phyloP scores from a whole-genome alignment of 2,113 vertebrate species.

The Grammomys surdaster region DNA sequence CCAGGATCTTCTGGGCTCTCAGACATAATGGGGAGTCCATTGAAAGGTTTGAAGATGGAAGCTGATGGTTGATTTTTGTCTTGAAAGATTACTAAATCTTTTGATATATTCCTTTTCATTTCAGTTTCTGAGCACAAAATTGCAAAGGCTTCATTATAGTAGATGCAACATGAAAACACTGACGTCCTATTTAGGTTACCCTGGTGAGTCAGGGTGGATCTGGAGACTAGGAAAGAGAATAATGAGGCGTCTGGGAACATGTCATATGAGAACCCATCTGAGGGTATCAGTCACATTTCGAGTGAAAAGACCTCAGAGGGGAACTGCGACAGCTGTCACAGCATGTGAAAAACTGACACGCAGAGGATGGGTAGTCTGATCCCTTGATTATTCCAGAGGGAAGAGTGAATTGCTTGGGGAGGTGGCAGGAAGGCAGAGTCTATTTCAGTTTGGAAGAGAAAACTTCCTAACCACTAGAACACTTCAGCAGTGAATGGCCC shows the following conservation, averaged over 20 bases:
- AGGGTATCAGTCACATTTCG: constrained; percentile 42
- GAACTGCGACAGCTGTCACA: constrained; percentile 28
- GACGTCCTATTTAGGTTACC: background rate
- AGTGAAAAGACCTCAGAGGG: constrained; percentile 25
- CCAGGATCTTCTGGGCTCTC: background rate
- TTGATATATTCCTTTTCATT: background rate
- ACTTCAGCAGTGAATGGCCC: background rate
- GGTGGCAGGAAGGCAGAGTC: background rate
- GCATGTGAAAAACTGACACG: background rate
- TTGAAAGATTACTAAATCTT: constrained; percentile 37
- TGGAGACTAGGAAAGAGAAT: constrained; percentile 33
- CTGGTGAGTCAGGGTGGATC: background rate
- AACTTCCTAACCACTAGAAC: background rate
- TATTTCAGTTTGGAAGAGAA: constrained; percentile 38
- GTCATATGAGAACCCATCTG: constrained; percentile 49
- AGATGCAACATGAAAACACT: constrained; percentile 43
- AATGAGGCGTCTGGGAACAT: constrained; percentile 58
- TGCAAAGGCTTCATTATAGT: background rate
- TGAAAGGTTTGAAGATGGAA: constrained; percentile 36
- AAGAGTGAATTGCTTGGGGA: background rate
- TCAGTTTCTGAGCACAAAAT: constrained; percentile 15
- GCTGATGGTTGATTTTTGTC: constrained; percentile 5
- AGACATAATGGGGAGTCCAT: background rate
- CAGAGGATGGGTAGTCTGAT: background rate
- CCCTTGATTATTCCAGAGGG: background rate